Evolutionary conservation across 2,888 invertebrate genomes (phyloP), one percentile per base, ranked within the genome.

Genomic region (Carcina quercana): DNA sequence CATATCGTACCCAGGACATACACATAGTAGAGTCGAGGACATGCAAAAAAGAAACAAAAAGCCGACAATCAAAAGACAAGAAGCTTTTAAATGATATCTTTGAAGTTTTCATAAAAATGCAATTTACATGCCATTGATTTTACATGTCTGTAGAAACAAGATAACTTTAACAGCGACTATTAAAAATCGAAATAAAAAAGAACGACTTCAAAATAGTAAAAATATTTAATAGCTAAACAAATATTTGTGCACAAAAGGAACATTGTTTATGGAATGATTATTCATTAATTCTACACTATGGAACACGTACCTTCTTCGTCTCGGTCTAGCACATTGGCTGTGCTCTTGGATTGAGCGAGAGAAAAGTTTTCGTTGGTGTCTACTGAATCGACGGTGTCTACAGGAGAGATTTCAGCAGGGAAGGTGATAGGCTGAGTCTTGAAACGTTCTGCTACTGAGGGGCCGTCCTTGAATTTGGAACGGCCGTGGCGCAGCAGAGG

Each of bases 361-460:
- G 74, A 57, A 49, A 60, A 50, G 15, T 50, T 34, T 43, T 66
- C 64, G 3, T 51, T 48, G 12, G 53, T 32, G 8, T 59, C 45
- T 31, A 57, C 58, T 30, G 45, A 32, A 4, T 24, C 24, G 24
- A 11, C 12, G 34, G 41, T 32, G 31, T 40, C 43, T 13, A 53
- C 51, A 3, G 60, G 50, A n/a, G n/a, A n/a, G n/a, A n/a, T n/a
- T n/a, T n/a, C n/a, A 5, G 65, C 38, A 8, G 87, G 86, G 40
- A 86, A 80, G 2, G 91, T 89, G 19, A 93, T 87, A 1, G 93
- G 92, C 76, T 93, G 92, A 1, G 92, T 92, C 45, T 87, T 86
- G 71, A 89, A 90, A 38, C 83, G 86, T 28, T 85, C 83, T 30
- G 62, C 59, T 43, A 80, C 63, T n/a, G 73, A 59, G 10, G 69